Percentiles rank a stretch among this genome's conserved stretches.
Conservation (phyloP, 2,888 invertebrate genomes). For the Branchipolynoe longqiensis region DNA sequence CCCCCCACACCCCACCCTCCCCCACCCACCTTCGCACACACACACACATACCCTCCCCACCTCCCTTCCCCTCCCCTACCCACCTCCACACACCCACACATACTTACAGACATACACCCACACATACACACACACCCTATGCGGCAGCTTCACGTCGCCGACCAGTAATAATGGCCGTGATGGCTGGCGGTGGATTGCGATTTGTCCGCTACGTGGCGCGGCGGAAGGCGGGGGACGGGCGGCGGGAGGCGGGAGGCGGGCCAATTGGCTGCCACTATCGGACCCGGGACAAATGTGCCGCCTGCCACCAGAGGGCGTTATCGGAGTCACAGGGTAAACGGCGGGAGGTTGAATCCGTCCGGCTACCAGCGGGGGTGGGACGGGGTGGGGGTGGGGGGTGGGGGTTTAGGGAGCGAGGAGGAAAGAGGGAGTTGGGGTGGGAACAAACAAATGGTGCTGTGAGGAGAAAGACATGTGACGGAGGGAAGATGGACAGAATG, state of each 20-base stretch:
- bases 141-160: too few relatives aligned
- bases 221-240: too few relatives aligned
- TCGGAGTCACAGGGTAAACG: conserved; percentile 19
- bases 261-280: conserved; percentile 25
- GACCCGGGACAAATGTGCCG: conserved; percentile 41
- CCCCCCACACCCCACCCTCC: too few relatives aligned
- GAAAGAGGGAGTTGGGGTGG: too few relatives aligned
- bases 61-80: background rate
- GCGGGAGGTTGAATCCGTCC: conserved; percentile 15
- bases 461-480: too few relatives aligned
- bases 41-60: background rate
- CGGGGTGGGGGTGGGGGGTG: background rate
- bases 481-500: too few relatives aligned
- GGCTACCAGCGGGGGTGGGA: background rate
- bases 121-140: too few relatives aligned
- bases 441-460: too few relatives aligned
- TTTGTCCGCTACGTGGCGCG: conserved; percentile 14
- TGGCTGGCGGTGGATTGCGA: background rate
- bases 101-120: too few relatives aligned
- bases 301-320: conserved; percentile 35
- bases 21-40: too few relatives aligned
- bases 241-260: background rate
- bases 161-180: conserved; percentile 15
- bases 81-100: background rate
- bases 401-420: too few relatives aligned